Conservation (phyloP, 2,797 vertebrate genomes). For the Bradypodion pumilum region DNA sequence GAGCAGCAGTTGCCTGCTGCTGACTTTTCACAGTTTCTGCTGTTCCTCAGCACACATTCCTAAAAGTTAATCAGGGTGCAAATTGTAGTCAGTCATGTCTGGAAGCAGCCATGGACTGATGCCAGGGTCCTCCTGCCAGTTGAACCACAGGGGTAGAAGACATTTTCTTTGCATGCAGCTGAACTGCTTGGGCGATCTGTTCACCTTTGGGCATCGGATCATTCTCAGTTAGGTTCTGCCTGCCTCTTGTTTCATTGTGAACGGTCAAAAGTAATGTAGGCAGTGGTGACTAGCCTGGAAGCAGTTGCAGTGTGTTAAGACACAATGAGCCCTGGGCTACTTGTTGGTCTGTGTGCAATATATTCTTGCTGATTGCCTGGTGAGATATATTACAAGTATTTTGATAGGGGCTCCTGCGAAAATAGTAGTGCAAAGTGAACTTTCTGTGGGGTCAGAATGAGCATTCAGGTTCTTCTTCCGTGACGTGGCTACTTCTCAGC, state of each 20-base stretch:
- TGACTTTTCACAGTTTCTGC: slow-evolving; percentile 46
- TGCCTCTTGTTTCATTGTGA: neutral
- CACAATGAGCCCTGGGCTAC: slow-evolving; percentile 20
- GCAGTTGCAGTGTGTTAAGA: neutral
- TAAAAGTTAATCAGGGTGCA: slow-evolving; percentile 79
- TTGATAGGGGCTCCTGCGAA: slow-evolving; percentile 25
- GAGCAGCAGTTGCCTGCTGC: slow-evolving; percentile 15
- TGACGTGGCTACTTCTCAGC: slow-evolving; percentile 52
- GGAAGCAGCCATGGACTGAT: slow-evolving; percentile 68
- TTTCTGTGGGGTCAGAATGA: slow-evolving; percentile 52
- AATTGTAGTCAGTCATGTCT: slow-evolving; percentile 73
- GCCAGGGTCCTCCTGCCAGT: slow-evolving; percentile 55
- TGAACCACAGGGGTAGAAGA: slow-evolving; percentile 59
- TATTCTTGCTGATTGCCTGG: slow-evolving; percentile 41
- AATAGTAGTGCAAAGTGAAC: too few species aligned
- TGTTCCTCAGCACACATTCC: slow-evolving; percentile 68
- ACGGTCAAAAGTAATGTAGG: accelerated
- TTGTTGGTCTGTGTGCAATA: slow-evolving; percentile 24
- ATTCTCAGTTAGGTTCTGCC: slow-evolving; percentile 30
- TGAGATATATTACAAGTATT: slow-evolving; percentile 58
- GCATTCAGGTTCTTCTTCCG: slow-evolving; percentile 68
- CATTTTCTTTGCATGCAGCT: slow-evolving; percentile 55
- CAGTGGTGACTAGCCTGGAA: neutral
- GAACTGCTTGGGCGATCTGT: slow-evolving; percentile 46
- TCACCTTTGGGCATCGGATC: neutral